Evolutionary conservation across 53 echinoderm and acorn worm genomes (phyloP), one percentile per base, ranked within the genome.

Genomic region (Holothuria scabra): DNA sequence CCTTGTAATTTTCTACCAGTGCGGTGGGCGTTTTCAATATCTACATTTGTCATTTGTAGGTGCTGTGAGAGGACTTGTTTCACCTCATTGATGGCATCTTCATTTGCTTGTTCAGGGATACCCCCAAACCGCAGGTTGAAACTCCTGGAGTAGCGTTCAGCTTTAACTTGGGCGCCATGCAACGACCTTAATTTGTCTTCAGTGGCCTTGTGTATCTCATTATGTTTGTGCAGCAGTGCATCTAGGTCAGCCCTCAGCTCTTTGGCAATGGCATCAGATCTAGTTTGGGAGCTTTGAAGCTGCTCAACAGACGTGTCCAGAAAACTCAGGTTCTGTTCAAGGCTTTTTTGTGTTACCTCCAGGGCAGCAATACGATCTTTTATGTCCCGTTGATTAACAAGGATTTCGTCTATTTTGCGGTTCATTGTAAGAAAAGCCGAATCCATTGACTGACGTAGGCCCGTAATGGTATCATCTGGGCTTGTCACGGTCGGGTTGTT

Each of bases 331-430:
- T 38, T 37, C 33, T 69, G 69, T 19, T 69, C 69, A 5, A 69
- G 37, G 28, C 33, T 38, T 34, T 30, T 68, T 35, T 68, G 69
- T n/a, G n/a, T n/a, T n/a, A n/a, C n/a, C n/a, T n/a, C n/a, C n/a
- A n/a, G n/a, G n/a, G n/a, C n/a, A n/a, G 9, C 26, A 13, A 10
- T 25, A 24, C 69, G 69, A 33, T 69, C 69, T 69, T 69, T 31
- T 11, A 69, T 69, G 69, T 69, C 69, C 69, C 37, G 24, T 69
- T 69, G 69, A 19, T 33, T 69, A 5, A 10, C 1, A 26, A 69
- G 69, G 69, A 69, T 69, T 69, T 33, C 31, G 22, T 69, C 69
- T 29, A 69, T 69, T 69, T 69, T 33, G 12, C 16, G 25, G 63
- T 63, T 63, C 29, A 63, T 63, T 25, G 63, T 33, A 1, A 34